Evolutionary conservation across 2,113 vertebrate genomes (phyloP).

Genomic region (Eptesicus fuscus): DNA sequence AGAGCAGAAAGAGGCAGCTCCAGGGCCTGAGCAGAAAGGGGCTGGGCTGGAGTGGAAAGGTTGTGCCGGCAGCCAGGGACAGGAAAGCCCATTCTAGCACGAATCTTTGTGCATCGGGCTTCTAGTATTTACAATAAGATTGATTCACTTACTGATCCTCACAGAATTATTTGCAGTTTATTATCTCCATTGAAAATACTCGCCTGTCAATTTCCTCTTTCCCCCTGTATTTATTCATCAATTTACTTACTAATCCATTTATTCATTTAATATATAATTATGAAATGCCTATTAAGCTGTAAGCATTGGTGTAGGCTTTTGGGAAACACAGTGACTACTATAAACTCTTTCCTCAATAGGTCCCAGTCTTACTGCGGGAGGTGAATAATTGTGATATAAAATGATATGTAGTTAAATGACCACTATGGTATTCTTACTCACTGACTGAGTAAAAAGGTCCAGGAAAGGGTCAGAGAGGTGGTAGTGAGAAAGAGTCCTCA

Average conservation of each 20-base stretch:
- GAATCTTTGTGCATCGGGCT: no score
- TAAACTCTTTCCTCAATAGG: neutral
- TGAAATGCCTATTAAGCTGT: neutral
- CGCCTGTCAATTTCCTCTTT: neutral
- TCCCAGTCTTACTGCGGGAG: neutral
- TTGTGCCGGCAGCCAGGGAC: no score
- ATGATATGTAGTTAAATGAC: neutral
- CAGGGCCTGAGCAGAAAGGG: no score
- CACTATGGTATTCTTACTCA: neutral
- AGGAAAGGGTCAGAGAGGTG: neutral
- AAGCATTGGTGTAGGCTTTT: neutral
- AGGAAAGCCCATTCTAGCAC: no score
- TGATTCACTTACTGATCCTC: neutral
- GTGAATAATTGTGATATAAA: neutral
- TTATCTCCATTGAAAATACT: constrained; percentile 12
- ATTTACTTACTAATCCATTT: neutral
- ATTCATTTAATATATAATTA: neutral
- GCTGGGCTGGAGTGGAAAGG: no score
- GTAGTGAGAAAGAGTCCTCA: neutral
- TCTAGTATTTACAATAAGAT: neutral
- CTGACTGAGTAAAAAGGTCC: neutral
- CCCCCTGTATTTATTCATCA: neutral
- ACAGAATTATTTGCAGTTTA: neutral
- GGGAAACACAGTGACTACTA: neutral
- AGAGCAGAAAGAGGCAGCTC: no score